These are phyloP conservation scores for Macrobrachium rosenbergii DNA, from an alignment of 1,140 invertebrate species.

Conservation along the genomic window DNA sequence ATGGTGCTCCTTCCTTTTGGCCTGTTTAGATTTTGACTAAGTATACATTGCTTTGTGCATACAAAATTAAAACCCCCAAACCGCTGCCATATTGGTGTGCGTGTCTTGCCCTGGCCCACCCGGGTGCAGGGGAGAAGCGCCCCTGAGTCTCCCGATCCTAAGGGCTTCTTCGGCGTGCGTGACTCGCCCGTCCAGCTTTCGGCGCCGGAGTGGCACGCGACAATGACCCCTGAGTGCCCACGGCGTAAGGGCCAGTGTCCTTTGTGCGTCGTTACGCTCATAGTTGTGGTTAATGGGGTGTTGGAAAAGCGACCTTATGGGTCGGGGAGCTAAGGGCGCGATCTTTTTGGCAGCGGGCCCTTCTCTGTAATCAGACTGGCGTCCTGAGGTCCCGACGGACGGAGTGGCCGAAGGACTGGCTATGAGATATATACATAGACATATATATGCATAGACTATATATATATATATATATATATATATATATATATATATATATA, in stretches of 20 bases:
- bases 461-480: too few species aligned
- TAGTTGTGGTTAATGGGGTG: not conserved
- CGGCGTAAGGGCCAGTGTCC: not conserved
- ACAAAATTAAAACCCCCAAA: conserved; percentile 2
- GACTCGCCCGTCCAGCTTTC: too few species aligned
- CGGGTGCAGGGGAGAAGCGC: not conserved
- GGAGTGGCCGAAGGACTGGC: not conserved
- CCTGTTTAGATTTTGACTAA: conserved; percentile 26
- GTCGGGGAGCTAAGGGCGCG: not conserved
- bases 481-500: too few species aligned
- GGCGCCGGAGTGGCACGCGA: not conserved
- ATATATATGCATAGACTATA: too few species aligned
- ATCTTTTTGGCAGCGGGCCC: not conserved
- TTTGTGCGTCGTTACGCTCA: not conserved
- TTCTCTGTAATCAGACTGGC: conserved; percentile 44
- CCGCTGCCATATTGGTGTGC: conserved; percentile 1
- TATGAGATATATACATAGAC: not conserved
- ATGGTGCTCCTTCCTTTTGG: not conserved
- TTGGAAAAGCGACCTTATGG: not conserved
- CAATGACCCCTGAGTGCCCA: not conserved
- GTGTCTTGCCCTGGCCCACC: not conserved
- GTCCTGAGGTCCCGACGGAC: conserved; percentile 18
- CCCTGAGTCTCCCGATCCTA: not conserved
- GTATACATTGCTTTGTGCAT: conserved; percentile 31
- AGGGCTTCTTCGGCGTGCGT: not conserved